phyloP scores from a whole-genome alignment of 1,140 invertebrate species.

The Asobara japonica region DNA sequence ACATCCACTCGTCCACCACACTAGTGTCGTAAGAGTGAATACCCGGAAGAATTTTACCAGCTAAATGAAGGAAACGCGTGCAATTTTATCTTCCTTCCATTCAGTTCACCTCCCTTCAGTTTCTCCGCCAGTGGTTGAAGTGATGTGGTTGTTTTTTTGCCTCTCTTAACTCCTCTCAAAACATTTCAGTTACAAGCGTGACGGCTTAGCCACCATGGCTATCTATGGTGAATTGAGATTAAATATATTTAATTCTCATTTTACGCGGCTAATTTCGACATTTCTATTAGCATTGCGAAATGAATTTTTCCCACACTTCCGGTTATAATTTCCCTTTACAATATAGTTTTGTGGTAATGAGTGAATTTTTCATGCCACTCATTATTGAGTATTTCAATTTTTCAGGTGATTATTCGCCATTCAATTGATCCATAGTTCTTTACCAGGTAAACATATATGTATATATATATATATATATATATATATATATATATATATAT shows the following conservation, averaged over 20 bases:
- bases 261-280: background rate
- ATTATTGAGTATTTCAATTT: background rate
- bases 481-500: too few relatives aligned
- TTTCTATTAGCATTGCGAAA: background rate
- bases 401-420: background rate
- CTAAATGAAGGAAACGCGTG: constrained; percentile 26
- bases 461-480: too few relatives aligned
- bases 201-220: background rate
- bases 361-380: background rate
- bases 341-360: background rate
- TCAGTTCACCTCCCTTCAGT: constrained; percentile 13
- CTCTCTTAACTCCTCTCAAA: background rate
- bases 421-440: background rate
- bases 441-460: too few relatives aligned
- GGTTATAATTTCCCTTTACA: background rate
- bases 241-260: background rate
- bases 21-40: constrained; percentile 23
- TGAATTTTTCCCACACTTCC: background rate
- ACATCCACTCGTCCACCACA: background rate
- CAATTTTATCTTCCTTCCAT: constrained; percentile 2
- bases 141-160: constrained; percentile 26
- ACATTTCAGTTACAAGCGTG: background rate
- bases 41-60: constrained; percentile 29
- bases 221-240: background rate
- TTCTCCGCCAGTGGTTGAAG: constrained; percentile 14